Percentiles rank a stretch among this genome's conserved stretches.
phyloP scores from a whole-genome alignment of 2,888 invertebrate species.

The Drosophila birchii region DNA sequence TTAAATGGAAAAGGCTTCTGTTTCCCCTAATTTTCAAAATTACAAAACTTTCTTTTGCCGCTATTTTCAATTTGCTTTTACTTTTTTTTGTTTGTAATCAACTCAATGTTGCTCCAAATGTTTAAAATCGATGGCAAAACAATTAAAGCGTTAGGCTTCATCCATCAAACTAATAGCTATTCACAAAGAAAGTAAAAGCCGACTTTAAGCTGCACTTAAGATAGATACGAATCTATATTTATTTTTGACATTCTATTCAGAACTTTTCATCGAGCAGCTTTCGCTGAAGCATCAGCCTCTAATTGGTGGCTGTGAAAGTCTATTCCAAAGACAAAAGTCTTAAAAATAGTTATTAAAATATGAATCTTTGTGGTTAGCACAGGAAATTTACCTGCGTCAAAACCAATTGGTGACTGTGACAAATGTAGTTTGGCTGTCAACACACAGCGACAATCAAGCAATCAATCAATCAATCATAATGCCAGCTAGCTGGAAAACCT shows the following conservation, averaged over 20 bases:
- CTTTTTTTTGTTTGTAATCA: constrained; percentile 2
- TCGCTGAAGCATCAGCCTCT: constrained; percentile 41
- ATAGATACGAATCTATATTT: background rate
- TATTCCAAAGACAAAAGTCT: constrained; percentile 17
- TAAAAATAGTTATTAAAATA: constrained; percentile 18
- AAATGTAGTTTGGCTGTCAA: constrained; percentile 71
- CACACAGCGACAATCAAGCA: constrained; percentile 15
- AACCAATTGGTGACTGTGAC: constrained; percentile 40
- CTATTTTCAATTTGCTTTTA: constrained; percentile 15
- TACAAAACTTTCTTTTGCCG: constrained; percentile 13
- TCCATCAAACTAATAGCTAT: constrained; percentile 26
- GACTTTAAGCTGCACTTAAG: background rate
- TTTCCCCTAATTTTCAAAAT: constrained; percentile 3
- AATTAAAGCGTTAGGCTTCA: constrained; percentile 17
- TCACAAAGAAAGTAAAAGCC: constrained; percentile 17
- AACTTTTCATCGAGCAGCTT: constrained; percentile 40
- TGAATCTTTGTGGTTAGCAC: constrained; percentile 19
- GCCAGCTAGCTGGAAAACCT: constrained; percentile 31
- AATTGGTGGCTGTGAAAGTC: constrained; percentile 67
- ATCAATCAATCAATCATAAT: constrained; percentile 65
- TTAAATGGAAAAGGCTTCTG: background rate
- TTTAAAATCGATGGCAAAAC: constrained; percentile 11
- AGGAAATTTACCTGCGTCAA: constrained; percentile 48
- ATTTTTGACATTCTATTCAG: constrained; percentile 40
- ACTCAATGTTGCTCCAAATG: constrained; percentile 11